A percentile compares a stretch with the other conserved stretches of the same genome.
Evolutionary conservation across 2,797 vertebrate species (phyloP).

Genomic region (Clamator glandarius): DNA sequence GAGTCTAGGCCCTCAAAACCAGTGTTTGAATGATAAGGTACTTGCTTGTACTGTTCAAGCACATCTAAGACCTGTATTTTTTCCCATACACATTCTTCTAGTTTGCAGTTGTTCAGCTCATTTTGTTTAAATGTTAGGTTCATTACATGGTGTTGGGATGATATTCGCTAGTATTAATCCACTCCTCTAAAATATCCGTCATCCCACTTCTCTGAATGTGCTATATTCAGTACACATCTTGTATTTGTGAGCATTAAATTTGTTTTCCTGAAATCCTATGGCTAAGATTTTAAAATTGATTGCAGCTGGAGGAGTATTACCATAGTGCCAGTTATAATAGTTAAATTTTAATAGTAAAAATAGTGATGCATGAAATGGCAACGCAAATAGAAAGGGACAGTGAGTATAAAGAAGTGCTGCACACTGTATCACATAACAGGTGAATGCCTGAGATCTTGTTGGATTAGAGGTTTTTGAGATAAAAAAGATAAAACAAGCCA

Average conservation of each 20-base stretch:
- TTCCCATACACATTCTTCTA: not conserved
- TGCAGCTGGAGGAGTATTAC: not conserved
- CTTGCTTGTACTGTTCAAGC: not conserved
- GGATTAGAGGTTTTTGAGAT: not conserved
- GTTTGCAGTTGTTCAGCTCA: not conserved
- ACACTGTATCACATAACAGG: accelerated
- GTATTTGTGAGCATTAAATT: not conserved
- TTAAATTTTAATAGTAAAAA: not conserved
- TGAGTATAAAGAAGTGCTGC: not conserved
- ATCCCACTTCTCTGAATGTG: too few species aligned
- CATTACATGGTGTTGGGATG: not conserved
- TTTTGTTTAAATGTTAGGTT: not conserved
- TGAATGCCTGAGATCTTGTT: not conserved
- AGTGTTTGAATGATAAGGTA: not conserved
- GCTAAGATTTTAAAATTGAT: not conserved
- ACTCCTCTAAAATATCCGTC: not conserved
- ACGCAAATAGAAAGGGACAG: not conserved
- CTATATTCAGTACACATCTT: not conserved
- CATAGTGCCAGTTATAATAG: not conserved
- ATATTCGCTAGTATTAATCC: not conserved
- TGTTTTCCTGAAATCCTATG: not conserved
- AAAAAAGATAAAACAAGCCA: not conserved
- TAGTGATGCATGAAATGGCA: not conserved
- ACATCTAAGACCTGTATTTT: not conserved
- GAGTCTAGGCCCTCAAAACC: not conserved